Conservation (phyloP, 1,140 invertebrate genomes). For the Plectrocnemia conspersa region DNA sequence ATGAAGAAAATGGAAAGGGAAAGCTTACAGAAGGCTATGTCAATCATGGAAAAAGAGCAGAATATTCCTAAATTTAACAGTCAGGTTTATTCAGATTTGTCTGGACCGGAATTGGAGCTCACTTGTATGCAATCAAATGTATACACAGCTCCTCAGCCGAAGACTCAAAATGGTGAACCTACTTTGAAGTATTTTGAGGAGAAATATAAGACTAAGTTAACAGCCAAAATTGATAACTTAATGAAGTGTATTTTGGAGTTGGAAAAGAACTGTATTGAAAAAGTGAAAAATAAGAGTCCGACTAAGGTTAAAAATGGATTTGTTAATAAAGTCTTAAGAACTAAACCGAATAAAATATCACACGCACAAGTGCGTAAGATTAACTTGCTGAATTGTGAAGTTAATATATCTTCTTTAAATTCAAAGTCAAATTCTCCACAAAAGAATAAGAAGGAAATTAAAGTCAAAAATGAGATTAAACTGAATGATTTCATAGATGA, state of each 20-base stretch:
- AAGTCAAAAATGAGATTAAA: too few relatives aligned
- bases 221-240: slow-evolving; percentile 1
- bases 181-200: slow-evolving; percentile 21
- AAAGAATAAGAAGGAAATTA: too few relatives aligned
- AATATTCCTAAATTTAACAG: slow-evolving; percentile 47
- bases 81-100: slow-evolving; percentile 46
- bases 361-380: too few relatives aligned
- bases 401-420: too few relatives aligned
- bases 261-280: slow-evolving; percentile 3
- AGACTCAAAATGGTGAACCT: not conserved
- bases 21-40: slow-evolving; percentile 50
- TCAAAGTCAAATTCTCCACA: too few relatives aligned
- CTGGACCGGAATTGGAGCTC: slow-evolving; percentile 49
- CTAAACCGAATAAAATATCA: not conserved
- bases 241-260: slow-evolving; percentile 5
- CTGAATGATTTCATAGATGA: too few relatives aligned
- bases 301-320: slow-evolving; percentile 3
- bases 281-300: not conserved
- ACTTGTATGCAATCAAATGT: slow-evolving; percentile 37
- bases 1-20: slow-evolving; percentile 55
- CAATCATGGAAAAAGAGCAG: slow-evolving; percentile 47
- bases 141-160: not conserved
- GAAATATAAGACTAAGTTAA: slow-evolving; percentile 6
- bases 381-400: too few relatives aligned
- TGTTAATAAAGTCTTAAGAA: not conserved